phyloP scores from a whole-genome alignment of 2,888 invertebrate genomes.

The Oasisia sp. region DNA sequence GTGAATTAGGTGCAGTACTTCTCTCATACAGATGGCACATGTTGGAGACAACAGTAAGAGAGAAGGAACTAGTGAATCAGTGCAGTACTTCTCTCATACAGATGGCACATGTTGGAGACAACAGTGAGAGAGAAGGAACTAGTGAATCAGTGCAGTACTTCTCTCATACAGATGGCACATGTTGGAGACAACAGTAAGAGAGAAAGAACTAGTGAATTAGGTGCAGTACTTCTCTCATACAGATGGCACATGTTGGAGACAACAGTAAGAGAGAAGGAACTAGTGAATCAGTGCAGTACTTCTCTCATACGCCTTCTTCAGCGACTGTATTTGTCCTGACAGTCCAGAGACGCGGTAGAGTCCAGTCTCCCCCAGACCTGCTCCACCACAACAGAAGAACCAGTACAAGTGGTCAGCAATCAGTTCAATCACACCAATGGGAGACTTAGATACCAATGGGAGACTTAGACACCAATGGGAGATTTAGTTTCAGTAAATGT shows the following conservation, averaged over 20 bases:
- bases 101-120: too few relatives aligned
- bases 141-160: constrained; percentile 71
- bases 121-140: not conserved
- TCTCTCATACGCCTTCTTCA: constrained; percentile 92
- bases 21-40: constrained; percentile 92
- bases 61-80: not conserved
- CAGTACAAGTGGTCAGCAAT: not conserved
- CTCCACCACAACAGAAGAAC: constrained; percentile 26
- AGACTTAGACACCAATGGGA: too few relatives aligned
- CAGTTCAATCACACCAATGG: too few relatives aligned
- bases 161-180: constrained; percentile 92
- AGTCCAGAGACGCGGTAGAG: constrained; percentile 94
- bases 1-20: constrained; percentile 71
- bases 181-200: not conserved
- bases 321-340: constrained; percentile 86
- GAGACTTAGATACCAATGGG: too few relatives aligned
- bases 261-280: not conserved
- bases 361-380: constrained; percentile 84
- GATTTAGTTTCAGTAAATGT: too few relatives aligned
- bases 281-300: constrained; percentile 70
- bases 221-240: too few relatives aligned
- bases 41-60: not conserved
- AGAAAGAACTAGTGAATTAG: not conserved
- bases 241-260: too few relatives aligned
- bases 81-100: constrained; percentile 86